Evolutionary conservation across 2,888 invertebrate species (phyloP).

Genomic region (Euplexia lucipara): DNA sequence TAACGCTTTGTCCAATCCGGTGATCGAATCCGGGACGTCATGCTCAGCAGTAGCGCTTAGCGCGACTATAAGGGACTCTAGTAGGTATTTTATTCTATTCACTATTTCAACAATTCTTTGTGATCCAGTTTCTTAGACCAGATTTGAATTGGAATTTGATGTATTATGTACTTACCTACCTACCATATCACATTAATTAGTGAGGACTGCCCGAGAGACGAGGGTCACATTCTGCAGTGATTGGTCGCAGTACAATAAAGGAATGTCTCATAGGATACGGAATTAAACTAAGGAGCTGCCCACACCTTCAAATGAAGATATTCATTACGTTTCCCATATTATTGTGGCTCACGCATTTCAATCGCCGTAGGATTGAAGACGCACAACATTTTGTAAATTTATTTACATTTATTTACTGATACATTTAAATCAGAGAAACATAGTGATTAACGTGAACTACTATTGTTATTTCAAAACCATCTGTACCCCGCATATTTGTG

Average conservation of each 20-base stretch:
- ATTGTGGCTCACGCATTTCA: constrained; percentile 11
- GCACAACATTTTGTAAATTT: background rate
- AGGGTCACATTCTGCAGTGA: constrained; percentile 22
- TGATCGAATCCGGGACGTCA: too few species aligned
- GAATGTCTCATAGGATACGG: constrained; percentile 34
- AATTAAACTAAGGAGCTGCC: constrained; percentile 33
- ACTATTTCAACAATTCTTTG: too few species aligned
- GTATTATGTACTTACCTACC: background rate
- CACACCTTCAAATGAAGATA: constrained; percentile 29
- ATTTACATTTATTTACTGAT: background rate
- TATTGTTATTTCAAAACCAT: background rate
- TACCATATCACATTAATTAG: constrained; percentile 17
- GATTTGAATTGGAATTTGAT: too few species aligned
- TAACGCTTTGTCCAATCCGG: too few species aligned
- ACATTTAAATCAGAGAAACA: background rate
- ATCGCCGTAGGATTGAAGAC: constrained; percentile 4
- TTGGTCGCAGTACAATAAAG: constrained; percentile 29
- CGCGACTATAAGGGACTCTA: too few species aligned
- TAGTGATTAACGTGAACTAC: background rate
- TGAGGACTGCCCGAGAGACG: constrained; percentile 5
- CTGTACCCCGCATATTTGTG: too few species aligned
- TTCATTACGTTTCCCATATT: constrained; percentile 8
- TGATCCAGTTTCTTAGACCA: too few species aligned
- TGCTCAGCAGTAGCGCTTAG: too few species aligned
- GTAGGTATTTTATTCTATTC: too few species aligned